A percentile compares a stretch with the other conserved stretches of the same genome.
Conservation (phyloP, 2,113 vertebrate genomes). For the Heteronetta atricapilla region DNA sequence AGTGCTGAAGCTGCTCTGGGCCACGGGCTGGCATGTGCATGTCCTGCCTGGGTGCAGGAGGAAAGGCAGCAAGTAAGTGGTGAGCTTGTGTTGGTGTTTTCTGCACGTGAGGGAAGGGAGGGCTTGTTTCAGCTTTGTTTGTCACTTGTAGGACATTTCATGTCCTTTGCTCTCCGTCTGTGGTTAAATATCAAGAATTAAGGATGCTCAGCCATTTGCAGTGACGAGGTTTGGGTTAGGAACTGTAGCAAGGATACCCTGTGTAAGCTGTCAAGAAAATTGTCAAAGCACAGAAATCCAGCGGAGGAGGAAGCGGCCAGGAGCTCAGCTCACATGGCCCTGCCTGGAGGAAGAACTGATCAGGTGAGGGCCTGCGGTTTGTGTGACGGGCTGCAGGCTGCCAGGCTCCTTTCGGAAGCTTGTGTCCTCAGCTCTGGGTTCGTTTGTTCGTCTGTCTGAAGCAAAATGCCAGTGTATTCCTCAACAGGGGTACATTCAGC, state of each 20-base stretch:
- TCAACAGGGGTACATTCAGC: neutral
- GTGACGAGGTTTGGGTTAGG: neutral
- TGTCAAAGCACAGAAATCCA: neutral
- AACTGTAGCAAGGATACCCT: neutral
- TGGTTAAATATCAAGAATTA: neutral
- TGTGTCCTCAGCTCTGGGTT: neutral
- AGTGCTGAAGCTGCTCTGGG: neutral
- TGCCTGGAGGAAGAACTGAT: neutral
- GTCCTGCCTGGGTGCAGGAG: neutral
- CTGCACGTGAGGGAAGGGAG: neutral
- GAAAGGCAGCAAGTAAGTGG: neutral
- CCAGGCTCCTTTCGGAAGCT: neutral
- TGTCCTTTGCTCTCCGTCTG: neutral
- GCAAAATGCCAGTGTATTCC: neutral
- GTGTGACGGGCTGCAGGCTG: neutral
- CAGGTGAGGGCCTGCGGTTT: neutral
- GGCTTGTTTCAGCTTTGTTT: neutral
- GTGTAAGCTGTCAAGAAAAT: neutral
- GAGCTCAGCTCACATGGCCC: neutral
- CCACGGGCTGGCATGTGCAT: accelerated
- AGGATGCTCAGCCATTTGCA: neutral
- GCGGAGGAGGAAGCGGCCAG: neutral
- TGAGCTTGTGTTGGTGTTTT: neutral
- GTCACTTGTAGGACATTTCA: neutral
- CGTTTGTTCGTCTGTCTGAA: neutral